Base-by-base conservation (phyloP, 2,113 vertebrate species). In the Tachuris rubrigastra region DNA sequence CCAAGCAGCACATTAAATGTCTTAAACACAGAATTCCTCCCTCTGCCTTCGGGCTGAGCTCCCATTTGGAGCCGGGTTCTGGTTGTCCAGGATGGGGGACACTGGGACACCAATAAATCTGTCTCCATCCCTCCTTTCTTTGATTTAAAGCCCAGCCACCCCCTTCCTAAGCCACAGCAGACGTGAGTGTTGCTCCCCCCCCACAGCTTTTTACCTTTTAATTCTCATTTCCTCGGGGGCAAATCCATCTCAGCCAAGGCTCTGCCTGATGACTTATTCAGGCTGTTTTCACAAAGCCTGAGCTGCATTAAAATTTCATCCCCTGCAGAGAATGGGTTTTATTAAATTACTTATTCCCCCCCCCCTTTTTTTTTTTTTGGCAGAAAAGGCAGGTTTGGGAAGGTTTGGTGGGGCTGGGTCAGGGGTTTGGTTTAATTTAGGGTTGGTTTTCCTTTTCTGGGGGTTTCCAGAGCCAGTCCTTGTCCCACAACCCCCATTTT, bases 211-310 rank as follows among this genome's bases (percentile, higher is more conserved):
- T 90, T 44, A 39, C 37, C 28, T 37, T 85, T 58, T 68, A 67
- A 84, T 95, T 87, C 94, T 44, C 85, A 50, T 92, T 66, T 92
- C 86, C 90, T 89, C 1, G 6, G 71, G 73, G 83, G 63, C 56
- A 93, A 33, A 89, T 89, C 90, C 83, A 59, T 85, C 89, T 74
- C 66, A 92, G 69, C 10, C 7, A 24, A 58, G 69, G 68, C 65
- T 55, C 67, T 73, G 72, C 66, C 56, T 91, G 55, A 72, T 68
- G 66, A 89, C 53, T 95, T 90, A 80, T 88, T 76, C 85, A 77
- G 69, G 60, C 39, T 88, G 93, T 89, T 96, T 97, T 93, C 95
- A 91, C 67, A 71, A 92, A 47, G 73, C 76, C 39, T 58, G 74
- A 85, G 69, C 79, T 81, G 49, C 65, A 44, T 63, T 59, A 47